phyloP scores from a whole-genome alignment of 2,797 vertebrate species.

The Neoniphon sammara region DNA sequence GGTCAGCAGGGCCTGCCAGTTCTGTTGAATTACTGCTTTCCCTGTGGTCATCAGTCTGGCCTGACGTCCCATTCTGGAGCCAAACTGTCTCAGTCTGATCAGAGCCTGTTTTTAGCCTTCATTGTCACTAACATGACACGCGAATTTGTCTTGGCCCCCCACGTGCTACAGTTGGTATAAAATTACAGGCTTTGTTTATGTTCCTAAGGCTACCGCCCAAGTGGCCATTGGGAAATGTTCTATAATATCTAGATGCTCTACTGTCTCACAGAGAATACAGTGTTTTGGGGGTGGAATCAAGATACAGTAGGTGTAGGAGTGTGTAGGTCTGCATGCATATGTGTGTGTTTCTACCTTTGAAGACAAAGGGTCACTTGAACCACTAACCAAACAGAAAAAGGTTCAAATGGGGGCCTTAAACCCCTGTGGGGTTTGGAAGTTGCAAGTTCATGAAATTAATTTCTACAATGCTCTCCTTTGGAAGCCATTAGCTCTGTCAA shows the following conservation, averaged over 20 bases:
- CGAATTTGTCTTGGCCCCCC: conserved; percentile 76
- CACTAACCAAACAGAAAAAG: background rate
- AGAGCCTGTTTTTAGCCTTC: conserved; percentile 67
- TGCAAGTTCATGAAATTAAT: background rate
- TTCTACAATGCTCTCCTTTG: background rate
- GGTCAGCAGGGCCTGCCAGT: conserved; percentile 48
- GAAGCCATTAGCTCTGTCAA: background rate
- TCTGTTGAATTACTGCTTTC: conserved; percentile 77
- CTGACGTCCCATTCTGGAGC: conserved; percentile 70
- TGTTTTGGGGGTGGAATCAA: conserved; percentile 16
- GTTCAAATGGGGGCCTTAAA: background rate
- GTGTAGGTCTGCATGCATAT: conserved; percentile 21
- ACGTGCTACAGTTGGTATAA: conserved; percentile 64
- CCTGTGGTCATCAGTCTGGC: conserved; percentile 65
- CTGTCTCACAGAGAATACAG: conserved; percentile 35
- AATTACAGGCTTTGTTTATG: conserved; percentile 75
- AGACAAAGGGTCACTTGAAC: background rate
- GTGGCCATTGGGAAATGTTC: conserved; percentile 55
- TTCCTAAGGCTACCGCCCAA: conserved; percentile 64
- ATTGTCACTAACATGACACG: conserved; percentile 76
- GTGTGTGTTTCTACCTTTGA: conserved; percentile 19
- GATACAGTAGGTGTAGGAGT: conserved; percentile 12
- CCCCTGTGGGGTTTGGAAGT: background rate
- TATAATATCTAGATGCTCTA: conserved; percentile 53
- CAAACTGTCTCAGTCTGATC: conserved; percentile 67